These are phyloP conservation scores for Keiferia lycopersicella DNA, from an alignment of 2,888 invertebrate species.

Conservation along the genomic window DNA sequence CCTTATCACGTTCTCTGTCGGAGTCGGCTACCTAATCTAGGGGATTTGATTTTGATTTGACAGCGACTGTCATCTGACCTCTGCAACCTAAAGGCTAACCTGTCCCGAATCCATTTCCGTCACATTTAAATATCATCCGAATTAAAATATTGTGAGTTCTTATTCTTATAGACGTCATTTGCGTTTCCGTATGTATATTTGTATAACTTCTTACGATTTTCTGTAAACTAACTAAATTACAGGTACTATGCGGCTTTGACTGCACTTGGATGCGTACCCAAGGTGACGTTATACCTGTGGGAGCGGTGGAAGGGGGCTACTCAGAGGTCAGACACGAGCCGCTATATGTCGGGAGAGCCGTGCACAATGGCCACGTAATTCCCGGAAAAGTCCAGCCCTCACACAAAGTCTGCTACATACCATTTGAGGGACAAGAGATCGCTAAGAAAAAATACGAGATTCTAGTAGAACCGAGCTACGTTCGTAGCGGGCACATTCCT, in stretches of 20 bases:
- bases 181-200: no score
- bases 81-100: no score
- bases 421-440: slow-evolving; percentile 57
- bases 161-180: no score
- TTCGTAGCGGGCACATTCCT: slow-evolving; percentile 27
- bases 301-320: slow-evolving; percentile 81
- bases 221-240: slow-evolving; percentile 29
- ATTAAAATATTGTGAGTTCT: no score
- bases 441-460: slow-evolving; percentile 35
- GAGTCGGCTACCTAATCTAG: no score
- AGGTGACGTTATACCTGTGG: slow-evolving; percentile 81
- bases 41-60: no score
- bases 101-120: no score
- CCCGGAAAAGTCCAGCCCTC: slow-evolving; percentile 84
- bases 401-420: slow-evolving; percentile 85
- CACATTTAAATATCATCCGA: no score
- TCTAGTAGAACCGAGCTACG: slow-evolving; percentile 33
- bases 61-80: no score
- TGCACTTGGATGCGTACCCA: slow-evolving; percentile 71
- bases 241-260: slow-evolving; percentile 58
- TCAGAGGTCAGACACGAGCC: slow-evolving; percentile 62
- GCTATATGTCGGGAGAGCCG: slow-evolving; percentile 83
- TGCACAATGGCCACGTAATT: slow-evolving; percentile 85
- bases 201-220: no score
- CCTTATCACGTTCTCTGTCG: no score